These are phyloP conservation scores for Pseudopodoces humilis DNA, from an alignment of 2,113 vertebrate species.

Conservation along the genomic window DNA sequence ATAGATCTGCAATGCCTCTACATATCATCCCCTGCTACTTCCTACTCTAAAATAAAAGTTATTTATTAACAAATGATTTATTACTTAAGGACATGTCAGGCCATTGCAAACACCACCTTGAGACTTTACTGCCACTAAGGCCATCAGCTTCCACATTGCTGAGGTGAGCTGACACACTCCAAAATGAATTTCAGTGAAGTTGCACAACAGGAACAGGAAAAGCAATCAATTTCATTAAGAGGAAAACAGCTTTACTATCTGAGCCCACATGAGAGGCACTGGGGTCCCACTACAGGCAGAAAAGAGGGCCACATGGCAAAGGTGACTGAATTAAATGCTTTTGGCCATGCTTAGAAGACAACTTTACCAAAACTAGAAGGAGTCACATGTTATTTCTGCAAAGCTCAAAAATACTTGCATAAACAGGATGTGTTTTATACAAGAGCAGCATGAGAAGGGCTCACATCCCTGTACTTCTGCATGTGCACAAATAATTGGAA, in stretches of 20 bases:
- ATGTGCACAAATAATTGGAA: neutral
- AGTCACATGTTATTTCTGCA: neutral
- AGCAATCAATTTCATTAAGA: neutral
- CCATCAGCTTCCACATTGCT: neutral
- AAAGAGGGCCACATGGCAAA: neutral
- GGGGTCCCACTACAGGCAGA: neutral
- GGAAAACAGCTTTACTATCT: neutral
- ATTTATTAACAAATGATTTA: neutral
- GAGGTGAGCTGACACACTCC: neutral
- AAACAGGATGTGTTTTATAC: neutral
- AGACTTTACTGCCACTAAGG: neutral
- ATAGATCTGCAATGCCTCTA: neutral
- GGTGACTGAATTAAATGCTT: neutral
- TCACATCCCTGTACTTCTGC: neutral
- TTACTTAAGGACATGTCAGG: neutral
- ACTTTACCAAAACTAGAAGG: neutral
- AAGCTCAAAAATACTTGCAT: accelerated
- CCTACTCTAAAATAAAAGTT: neutral
- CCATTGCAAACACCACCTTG: neutral
- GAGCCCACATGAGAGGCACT: neutral
- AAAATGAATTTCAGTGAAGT: neutral
- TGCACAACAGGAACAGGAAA: neutral
- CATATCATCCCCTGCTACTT: neutral
- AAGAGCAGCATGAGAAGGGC: neutral
- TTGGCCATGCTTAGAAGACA: neutral